Evolutionary conservation across 2,113 vertebrate genomes (phyloP).

Genomic region (Emydocephalus ijimae): DNA sequence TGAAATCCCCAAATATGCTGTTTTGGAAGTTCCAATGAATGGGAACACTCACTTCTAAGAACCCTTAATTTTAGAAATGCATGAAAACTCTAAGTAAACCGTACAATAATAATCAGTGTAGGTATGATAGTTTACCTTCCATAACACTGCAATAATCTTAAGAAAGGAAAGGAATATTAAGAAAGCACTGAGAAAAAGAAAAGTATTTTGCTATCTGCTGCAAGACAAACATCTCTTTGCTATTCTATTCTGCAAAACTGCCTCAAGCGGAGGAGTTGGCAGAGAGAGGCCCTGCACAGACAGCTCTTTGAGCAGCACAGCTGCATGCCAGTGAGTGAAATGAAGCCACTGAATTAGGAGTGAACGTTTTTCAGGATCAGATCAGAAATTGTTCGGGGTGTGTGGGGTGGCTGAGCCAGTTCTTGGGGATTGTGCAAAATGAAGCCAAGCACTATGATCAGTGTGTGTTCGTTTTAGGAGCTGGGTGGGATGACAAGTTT

Average conservation of each 20-base stretch:
- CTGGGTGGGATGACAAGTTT: background rate
- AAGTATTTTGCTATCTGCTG: background rate
- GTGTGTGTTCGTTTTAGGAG: background rate
- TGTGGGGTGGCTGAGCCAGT: background rate
- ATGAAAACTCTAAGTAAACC: background rate
- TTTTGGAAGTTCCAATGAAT: background rate
- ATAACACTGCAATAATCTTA: background rate
- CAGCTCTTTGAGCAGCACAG: background rate
- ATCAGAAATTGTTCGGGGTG: background rate
- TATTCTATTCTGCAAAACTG: background rate
- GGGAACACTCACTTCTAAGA: background rate
- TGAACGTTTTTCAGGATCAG: background rate
- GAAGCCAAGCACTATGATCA: background rate
- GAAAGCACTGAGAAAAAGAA: background rate
- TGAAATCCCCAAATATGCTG: background rate
- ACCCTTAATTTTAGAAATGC: background rate
- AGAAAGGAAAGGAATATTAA: background rate
- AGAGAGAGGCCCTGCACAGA: background rate
- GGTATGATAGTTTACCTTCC: background rate
- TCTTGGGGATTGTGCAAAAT: constrained; percentile 4
- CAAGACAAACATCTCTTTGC: constrained; percentile 4
- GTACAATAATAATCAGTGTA: background rate
- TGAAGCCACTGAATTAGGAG: background rate
- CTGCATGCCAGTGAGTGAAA: too few species aligned
- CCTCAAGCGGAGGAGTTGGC: constrained; percentile 10